Base-by-base conservation (phyloP, 2,113 vertebrate species). In the Danio rerio region DNA sequence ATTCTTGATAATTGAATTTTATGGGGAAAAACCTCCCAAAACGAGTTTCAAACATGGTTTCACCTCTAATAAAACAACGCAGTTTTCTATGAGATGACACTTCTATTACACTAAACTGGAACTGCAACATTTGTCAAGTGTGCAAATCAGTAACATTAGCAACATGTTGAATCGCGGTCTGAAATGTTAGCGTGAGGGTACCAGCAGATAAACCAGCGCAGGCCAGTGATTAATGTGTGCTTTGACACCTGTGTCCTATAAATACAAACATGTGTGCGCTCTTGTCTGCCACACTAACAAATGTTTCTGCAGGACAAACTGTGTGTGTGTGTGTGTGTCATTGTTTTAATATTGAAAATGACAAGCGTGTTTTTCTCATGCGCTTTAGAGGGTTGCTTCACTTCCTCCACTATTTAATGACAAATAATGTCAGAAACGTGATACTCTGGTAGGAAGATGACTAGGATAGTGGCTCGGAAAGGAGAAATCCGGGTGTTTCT, bases 191-290 rank as follows among this genome's bases (percentile, higher is more conserved):
- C 55, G 7, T 75, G 31, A 20, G 73, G 73, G 73, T 47, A 75
- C 73, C 73, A 75, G 73, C 55, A 75, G 55, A 75, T 31, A 12
- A 4, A 21, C 50, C 68, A 8, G 56, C n/a, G 56, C 47, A 21
- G 16, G 13, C 16, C 43, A 69, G 63, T 81, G 80, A 81, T 63
- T n/a, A 74, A 81, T 69, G 65, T 63, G 58, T 62, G 80, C 69
- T 81, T 81, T 73, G 69, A 81, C 80, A 81, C 52, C 42, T 13
- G 40, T 15, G 69, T 52, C 58, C 69, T 73, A 52, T 49, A 59
- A 52, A 59, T 40, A 45, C 78, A 45, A 58, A 52, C 80, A 81
- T 74, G 68, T 81, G 80, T 81, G 80, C 7, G 12, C 69, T 31
- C 58, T 40, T 53, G 80, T 81, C 66, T 16, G 55, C 21, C 79